These are phyloP conservation scores for Asbolus verrucosus DNA, from an alignment of 1,140 invertebrate genomes.

Conservation along the genomic window DNA sequence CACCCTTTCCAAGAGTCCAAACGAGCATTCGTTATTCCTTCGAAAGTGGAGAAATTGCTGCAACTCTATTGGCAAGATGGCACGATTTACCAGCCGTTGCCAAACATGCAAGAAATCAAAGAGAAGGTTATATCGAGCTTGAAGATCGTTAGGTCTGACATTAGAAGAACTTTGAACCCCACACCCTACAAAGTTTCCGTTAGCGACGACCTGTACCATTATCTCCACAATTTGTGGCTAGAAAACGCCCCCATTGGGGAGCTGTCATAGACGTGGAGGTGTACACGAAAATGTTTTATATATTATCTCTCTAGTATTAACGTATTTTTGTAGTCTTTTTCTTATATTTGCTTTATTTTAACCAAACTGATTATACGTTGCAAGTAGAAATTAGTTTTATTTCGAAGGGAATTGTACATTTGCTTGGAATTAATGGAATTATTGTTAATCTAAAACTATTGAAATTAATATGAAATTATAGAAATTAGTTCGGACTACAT, in stretches of 20 bases:
- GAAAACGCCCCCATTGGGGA: conserved; percentile 98
- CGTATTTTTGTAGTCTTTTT: too few relatives aligned
- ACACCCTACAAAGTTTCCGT: conserved; percentile 99
- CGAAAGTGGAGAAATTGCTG: conserved; percentile 82
- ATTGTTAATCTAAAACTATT: too few relatives aligned
- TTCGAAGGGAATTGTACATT: too few relatives aligned
- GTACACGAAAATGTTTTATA: too few relatives aligned
- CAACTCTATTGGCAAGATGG: conserved; percentile 88
- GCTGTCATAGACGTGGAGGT: conserved; percentile 84
- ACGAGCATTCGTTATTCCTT: conserved; percentile 91
- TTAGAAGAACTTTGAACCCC: conserved; percentile 95
- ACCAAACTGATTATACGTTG: too few relatives aligned
- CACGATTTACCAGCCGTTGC: conserved; percentile 75
- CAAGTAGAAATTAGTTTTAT: too few relatives aligned
- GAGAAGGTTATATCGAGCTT: conserved; percentile 85
- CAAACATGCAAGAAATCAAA: conserved; percentile 81
- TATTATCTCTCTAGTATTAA: too few relatives aligned
- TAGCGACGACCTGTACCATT: conserved; percentile 92
- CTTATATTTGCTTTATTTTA: too few relatives aligned
- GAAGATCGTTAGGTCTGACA: conserved; percentile 87
- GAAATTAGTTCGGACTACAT: too few relatives aligned
- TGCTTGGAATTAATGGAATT: too few relatives aligned
- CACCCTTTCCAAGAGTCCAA: conserved; percentile 98
- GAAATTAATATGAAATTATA: too few relatives aligned
- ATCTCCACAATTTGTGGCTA: conserved; percentile 97